A percentile compares a stretch with the other conserved stretches of the same genome.
Evolutionary conservation across 2,888 invertebrate species (phyloP).

Genomic region (Xestia c-nigrum): DNA sequence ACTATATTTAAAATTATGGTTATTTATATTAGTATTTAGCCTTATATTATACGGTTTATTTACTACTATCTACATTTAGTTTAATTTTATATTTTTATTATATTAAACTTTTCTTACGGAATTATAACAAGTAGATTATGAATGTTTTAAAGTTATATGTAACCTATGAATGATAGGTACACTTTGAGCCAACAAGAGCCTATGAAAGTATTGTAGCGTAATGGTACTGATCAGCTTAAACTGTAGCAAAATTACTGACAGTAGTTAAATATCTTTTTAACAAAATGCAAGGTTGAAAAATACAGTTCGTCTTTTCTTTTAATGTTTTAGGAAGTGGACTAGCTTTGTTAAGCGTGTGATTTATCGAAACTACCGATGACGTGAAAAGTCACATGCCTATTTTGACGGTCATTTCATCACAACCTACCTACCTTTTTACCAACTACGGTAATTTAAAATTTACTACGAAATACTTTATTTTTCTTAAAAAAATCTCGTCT

Average conservation of each 20-base stretch:
- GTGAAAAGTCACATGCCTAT: neutral
- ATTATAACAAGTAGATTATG: neutral
- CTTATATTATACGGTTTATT: constrained; percentile 5
- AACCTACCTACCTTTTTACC: too few species aligned
- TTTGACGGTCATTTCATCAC: neutral
- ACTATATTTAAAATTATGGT: constrained; percentile 49
- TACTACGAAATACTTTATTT: neutral
- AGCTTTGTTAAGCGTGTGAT: neutral
- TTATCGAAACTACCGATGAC: neutral
- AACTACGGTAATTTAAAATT: neutral
- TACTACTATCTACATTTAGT: neutral
- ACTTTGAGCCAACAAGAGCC: neutral
- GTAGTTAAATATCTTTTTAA: neutral
- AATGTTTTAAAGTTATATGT: neutral
- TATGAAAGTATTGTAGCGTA: neutral
- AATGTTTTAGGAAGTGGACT: neutral
- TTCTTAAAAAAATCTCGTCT: too few species aligned
- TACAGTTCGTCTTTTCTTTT: constrained; percentile 1
- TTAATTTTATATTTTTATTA: neutral
- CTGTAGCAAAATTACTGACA: constrained; percentile 19
- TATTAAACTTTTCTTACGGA: neutral
- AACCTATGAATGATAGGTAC: constrained; percentile 1
- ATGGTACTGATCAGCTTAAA: neutral
- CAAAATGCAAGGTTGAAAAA: constrained; percentile 36
- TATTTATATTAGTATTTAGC: constrained; percentile 52